Evolutionary conservation across 2,113 vertebrate species (phyloP).

Genomic region (Eublepharis macularius): DNA sequence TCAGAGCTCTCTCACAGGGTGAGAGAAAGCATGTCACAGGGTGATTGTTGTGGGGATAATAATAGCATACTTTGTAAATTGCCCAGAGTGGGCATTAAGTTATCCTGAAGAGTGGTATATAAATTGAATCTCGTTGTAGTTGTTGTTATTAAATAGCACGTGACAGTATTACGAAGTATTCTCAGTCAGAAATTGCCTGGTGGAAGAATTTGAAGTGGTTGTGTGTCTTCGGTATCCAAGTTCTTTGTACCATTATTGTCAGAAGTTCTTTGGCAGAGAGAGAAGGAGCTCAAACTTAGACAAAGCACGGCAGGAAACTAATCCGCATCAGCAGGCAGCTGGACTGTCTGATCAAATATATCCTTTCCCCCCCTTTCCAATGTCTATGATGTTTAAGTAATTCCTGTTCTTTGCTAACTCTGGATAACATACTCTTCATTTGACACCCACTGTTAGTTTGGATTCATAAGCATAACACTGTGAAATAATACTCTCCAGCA

Average conservation of each 20-base stretch:
- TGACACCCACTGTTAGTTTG: slow-evolving; percentile 14
- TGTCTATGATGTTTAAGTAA: slow-evolving; percentile 18
- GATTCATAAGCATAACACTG: slow-evolving; percentile 19
- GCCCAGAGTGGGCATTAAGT: too few relatives aligned
- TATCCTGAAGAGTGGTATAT: too few relatives aligned
- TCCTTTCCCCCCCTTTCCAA: not conserved
- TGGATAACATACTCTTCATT: slow-evolving; percentile 15
- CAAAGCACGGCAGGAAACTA: slow-evolving; percentile 9
- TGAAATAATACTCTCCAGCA: slow-evolving; percentile 4
- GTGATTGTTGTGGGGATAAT: too few relatives aligned
- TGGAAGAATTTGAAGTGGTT: not conserved
- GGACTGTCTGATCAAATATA: not conserved
- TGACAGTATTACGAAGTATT: not conserved
- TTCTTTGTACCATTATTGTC: slow-evolving; percentile 1
- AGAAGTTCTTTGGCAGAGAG: not conserved
- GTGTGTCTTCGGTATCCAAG: not conserved
- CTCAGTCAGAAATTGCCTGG: not conserved
- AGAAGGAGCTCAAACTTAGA: not conserved
- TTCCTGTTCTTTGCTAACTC: not conserved
- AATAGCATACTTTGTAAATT: too few relatives aligned
- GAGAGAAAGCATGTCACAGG: too few relatives aligned
- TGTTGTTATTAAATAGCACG: too few relatives aligned
- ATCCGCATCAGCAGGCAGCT: not conserved
- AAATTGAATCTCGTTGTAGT: not conserved
- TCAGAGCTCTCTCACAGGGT: too few relatives aligned